A percentile compares a stretch with the other conserved stretches of the same genome.
Evolutionary conservation across 2,888 invertebrate genomes (phyloP).

Genomic region (Drosophila cognata): DNA sequence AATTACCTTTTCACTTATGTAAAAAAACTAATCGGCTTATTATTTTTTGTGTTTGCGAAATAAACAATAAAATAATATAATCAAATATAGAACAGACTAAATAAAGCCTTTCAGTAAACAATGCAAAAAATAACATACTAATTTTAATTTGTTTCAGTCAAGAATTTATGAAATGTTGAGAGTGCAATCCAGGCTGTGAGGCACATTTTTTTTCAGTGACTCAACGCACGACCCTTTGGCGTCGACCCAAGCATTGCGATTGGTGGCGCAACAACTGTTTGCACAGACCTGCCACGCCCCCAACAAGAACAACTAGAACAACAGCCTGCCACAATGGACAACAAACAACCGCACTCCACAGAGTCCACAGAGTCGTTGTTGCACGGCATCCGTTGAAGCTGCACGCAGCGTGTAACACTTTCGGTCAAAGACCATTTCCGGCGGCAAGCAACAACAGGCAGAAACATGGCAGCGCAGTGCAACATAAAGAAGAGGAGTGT

Average conservation of each 20-base stretch:
- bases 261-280: slow-evolving; percentile 69
- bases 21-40: not conserved
- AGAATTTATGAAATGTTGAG: not conserved
- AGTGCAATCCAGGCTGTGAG: not conserved
- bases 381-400: slow-evolving; percentile 39
- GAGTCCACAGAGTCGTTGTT: slow-evolving; percentile 12
- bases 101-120: too few relatives aligned
- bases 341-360: not conserved
- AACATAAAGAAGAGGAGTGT: slow-evolving; percentile 4
- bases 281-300: slow-evolving; percentile 8
- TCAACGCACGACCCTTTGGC: slow-evolving; percentile 10
- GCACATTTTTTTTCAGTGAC: not conserved
- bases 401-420: slow-evolving; percentile 76
- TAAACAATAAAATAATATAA: not conserved
- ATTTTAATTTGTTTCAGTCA: too few relatives aligned
- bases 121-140: too few relatives aligned
- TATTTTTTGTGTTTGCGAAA: too few relatives aligned
- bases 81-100: not conserved
- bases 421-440: slow-evolving; percentile 80
- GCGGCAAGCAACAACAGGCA: slow-evolving; percentile 53
- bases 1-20: not conserved
- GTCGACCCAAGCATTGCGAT: slow-evolving; percentile 24
- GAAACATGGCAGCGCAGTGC: slow-evolving; percentile 24
- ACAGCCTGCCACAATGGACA: not conserved
- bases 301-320: not conserved